Percentiles rank a stretch among this genome's conserved stretches.
These are phyloP conservation scores for Polypedilum pembai DNA, from an alignment of 1,140 invertebrate species.

Conservation along the genomic window DNA sequence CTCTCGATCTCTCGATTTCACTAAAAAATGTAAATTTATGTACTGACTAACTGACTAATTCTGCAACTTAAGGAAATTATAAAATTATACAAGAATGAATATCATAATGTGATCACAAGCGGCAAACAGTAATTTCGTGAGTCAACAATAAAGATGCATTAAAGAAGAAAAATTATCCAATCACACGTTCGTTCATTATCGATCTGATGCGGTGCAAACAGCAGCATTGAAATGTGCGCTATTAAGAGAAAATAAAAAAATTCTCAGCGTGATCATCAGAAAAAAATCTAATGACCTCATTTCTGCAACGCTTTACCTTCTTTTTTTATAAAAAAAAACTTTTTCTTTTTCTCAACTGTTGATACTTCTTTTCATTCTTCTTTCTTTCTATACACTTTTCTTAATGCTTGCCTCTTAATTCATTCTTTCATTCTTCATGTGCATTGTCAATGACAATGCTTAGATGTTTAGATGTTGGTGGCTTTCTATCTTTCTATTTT, in stretches of 20 bases:
- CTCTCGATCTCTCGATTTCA: too few species aligned
- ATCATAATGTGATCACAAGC: background rate
- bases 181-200: background rate
- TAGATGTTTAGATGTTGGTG: background rate
- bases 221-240: too few species aligned
- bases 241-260: background rate
- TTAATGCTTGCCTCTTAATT: background rate
- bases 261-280: slow-evolving; percentile 2
- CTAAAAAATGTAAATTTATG: too few species aligned
- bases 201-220: background rate
- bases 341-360: slow-evolving; percentile 12
- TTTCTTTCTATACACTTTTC: background rate
- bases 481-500: background rate
- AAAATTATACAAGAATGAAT: too few species aligned
- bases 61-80: too few species aligned
- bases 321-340: background rate
- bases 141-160: background rate
- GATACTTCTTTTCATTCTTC: background rate
- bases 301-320: background rate
- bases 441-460: too few species aligned
- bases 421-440: background rate
- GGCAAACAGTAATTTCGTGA: slow-evolving; percentile 7
- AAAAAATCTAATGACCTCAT: slow-evolving; percentile 5
- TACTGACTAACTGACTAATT: too few species aligned
- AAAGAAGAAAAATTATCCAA: background rate